Percentiles rank a stretch among this genome's conserved stretches.
Evolutionary conservation across 2,113 vertebrate genomes (phyloP).

Genomic region (Eulacestoma nigropectus): DNA sequence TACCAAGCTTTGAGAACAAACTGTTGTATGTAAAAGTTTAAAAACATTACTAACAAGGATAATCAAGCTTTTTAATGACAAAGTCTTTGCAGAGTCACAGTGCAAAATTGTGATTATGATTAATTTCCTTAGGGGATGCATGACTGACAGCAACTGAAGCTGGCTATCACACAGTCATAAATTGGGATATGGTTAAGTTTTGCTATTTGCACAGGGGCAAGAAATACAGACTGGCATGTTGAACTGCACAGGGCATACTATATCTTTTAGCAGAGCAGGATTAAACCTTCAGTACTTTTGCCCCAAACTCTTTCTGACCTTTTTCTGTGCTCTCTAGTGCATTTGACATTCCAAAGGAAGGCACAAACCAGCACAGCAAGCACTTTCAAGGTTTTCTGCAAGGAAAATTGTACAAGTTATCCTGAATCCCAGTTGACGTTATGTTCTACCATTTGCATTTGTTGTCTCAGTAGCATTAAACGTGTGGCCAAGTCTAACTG

Average conservation of each 20-base stretch:
- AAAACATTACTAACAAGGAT: neutral
- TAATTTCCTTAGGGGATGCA: slow-evolving; percentile 15
- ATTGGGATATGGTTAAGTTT: neutral
- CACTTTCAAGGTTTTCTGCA: neutral
- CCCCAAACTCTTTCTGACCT: slow-evolving; percentile 18
- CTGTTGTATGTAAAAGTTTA: neutral
- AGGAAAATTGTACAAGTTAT: neutral
- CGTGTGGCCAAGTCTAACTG: neutral
- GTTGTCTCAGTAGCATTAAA: neutral
- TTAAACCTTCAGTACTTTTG: neutral
- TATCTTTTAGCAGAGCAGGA: neutral
- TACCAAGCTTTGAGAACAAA: neutral
- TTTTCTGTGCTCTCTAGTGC: neutral
- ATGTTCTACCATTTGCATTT: neutral
- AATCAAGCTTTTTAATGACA: slow-evolving; percentile 11
- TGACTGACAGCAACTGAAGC: slow-evolving; percentile 9
- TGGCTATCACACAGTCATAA: neutral
- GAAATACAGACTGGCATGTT: neutral
- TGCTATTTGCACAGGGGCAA: neutral
- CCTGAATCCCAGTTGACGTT: neutral
- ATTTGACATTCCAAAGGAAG: neutral
- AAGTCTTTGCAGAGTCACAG: slow-evolving; percentile 19
- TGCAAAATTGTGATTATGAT: slow-evolving; percentile 29
- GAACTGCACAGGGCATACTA: neutral
- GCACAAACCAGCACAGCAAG: neutral